Conservation (phyloP, 2,113 vertebrate genomes). For the Lepisosteus osseus region DNA sequence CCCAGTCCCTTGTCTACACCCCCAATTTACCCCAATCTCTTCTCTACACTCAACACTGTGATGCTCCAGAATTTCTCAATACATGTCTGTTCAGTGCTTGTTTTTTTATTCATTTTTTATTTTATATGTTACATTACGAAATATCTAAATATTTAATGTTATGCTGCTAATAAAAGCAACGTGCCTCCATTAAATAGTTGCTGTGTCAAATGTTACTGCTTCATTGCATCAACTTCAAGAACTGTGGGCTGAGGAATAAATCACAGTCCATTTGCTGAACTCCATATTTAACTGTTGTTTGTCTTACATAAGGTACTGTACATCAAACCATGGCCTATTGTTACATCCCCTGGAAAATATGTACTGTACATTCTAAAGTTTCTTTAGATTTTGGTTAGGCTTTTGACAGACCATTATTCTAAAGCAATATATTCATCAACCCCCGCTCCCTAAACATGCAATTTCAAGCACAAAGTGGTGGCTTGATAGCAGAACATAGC, state of each 20-base stretch:
- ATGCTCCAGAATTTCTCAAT: too few species aligned
- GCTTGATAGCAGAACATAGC: too few species aligned
- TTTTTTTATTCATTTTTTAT: conserved; percentile 39
- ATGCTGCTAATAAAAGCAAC: conserved; percentile 65
- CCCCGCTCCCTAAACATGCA: too few species aligned
- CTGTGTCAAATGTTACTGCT: conserved; percentile 46
- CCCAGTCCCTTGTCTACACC: too few species aligned
- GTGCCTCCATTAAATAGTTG: conserved; percentile 59
- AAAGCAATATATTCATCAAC: too few species aligned
- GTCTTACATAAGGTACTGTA: conserved; percentile 23
- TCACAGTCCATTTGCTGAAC: conserved; percentile 48
- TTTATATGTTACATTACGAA: conserved; percentile 65
- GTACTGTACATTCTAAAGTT: not conserved
- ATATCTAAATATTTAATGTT: conserved; percentile 69
- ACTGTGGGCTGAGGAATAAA: conserved; percentile 37
- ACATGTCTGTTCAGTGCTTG: conserved; percentile 10
- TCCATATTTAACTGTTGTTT: conserved; percentile 31
- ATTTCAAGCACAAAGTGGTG: too few species aligned
- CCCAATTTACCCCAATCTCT: too few species aligned
- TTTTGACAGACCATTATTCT: not conserved
- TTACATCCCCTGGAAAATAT: not conserved
- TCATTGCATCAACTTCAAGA: conserved; percentile 24
- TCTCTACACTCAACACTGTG: too few species aligned
- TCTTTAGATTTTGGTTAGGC: not conserved
- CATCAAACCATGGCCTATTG: conserved; percentile 16